These are phyloP conservation scores for Zygaena filipendulae DNA, from an alignment of 2,888 invertebrate genomes.

Conservation along the genomic window DNA sequence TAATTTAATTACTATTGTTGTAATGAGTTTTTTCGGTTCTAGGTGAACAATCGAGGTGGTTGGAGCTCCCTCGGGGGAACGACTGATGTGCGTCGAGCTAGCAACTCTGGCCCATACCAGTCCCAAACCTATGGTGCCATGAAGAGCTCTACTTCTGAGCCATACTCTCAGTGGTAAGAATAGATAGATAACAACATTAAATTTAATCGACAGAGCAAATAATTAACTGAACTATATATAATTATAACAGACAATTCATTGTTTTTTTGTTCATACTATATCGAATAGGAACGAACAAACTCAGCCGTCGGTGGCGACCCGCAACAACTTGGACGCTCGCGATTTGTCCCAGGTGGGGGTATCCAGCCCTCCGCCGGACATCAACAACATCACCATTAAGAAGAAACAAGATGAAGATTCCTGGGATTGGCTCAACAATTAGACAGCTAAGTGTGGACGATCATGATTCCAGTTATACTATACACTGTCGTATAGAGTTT, in stretches of 20 bases:
- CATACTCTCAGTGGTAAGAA: conserved; percentile 51
- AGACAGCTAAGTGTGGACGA: no score
- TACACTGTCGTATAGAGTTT: no score
- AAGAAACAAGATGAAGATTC: conserved; percentile 37
- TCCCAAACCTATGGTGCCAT: conserved; percentile 52
- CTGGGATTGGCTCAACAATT: conserved; percentile 61
- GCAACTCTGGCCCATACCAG: conserved; percentile 36
- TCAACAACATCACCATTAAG: conserved; percentile 37
- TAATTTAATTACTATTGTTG: no score
- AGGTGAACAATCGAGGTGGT: conserved; percentile 58
- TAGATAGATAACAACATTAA: no score
- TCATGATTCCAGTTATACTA: no score
- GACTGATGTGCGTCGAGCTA: conserved; percentile 37
- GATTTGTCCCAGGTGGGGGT: conserved; percentile 51
- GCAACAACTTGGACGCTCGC: conserved; percentile 42
- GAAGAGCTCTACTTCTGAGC: conserved; percentile 54
- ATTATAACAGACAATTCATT: no score
- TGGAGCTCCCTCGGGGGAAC: conserved; percentile 49
- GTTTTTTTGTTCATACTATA: no score
- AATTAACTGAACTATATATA: no score
- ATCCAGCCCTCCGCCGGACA: conserved; percentile 43
- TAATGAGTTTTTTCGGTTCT: conserved; percentile 3
- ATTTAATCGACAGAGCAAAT: no score
- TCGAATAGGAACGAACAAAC: conserved; percentile 54
- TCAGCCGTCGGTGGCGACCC: conserved; percentile 46